Conservation (phyloP, 2,113 vertebrate species). For the Morone saxatilis region DNA sequence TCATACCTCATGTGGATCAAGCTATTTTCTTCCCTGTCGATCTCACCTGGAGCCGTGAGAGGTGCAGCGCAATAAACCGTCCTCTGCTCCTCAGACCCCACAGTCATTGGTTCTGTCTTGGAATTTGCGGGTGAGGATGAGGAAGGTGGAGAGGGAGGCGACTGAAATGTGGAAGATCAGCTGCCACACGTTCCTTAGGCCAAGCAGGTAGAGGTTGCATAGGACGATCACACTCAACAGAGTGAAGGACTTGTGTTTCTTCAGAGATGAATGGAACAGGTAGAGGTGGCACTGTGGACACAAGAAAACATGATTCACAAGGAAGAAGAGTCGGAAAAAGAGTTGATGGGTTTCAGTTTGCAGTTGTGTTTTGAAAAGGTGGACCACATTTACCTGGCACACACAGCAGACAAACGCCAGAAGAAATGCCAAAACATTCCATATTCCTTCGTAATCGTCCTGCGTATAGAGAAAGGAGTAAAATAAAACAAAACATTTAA, state of each 20-base stretch:
- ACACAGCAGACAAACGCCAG: slow-evolving; percentile 91
- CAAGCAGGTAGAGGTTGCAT: slow-evolving; percentile 91
- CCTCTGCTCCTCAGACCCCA: slow-evolving; percentile 85
- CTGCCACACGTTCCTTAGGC: slow-evolving; percentile 91
- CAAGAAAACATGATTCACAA: background rate
- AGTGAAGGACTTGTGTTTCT: slow-evolving; percentile 86
- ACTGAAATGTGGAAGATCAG: slow-evolving; percentile 92
- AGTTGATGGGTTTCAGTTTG: background rate
- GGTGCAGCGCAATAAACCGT: background rate
- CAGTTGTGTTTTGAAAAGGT: background rate
- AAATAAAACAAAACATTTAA: background rate
- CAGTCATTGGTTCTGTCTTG: slow-evolving; percentile 88
- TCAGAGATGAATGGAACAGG: slow-evolving; percentile 90
- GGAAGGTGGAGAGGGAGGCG: slow-evolving; percentile 88
- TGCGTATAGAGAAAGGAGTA: slow-evolving; percentile 57
- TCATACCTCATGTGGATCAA: background rate
- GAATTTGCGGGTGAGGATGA: slow-evolving; percentile 89
- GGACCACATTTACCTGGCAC: slow-evolving; percentile 87
- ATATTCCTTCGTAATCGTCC: slow-evolving; percentile 91
- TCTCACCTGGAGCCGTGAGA: slow-evolving; percentile 26
- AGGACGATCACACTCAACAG: slow-evolving; percentile 85
- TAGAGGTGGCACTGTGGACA: slow-evolving; percentile 92
- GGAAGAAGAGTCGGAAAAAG: background rate
- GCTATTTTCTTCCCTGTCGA: background rate
- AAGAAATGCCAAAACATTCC: slow-evolving; percentile 93